Evolutionary conservation across 1,140 invertebrate species (phyloP).

Genomic region (Piezodorus guildinii): DNA sequence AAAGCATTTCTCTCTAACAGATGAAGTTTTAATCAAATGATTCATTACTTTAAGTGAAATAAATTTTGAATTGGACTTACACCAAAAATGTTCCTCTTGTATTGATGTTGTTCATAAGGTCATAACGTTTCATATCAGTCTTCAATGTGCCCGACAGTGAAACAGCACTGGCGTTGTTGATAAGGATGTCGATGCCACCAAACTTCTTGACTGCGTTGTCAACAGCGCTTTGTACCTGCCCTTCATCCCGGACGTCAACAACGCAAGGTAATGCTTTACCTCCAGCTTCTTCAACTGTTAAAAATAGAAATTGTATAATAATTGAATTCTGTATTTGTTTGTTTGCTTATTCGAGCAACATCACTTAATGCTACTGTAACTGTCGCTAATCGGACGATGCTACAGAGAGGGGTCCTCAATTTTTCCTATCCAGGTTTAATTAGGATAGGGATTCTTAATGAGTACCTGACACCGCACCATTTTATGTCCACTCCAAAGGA

Average conservation of each 20-base stretch:
- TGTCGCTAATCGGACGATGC: no score
- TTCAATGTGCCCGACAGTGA: constrained; percentile 71
- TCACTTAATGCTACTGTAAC: neutral
- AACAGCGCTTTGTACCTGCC: constrained; percentile 70
- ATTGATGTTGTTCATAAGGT: constrained; percentile 88
- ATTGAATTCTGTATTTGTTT: neutral
- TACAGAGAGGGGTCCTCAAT: no score
- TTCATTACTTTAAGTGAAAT: no score
- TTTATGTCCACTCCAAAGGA: no score
- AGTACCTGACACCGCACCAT: no score
- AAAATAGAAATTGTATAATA: constrained; percentile 9
- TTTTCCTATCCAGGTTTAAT: no score
- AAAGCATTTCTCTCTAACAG: no score
- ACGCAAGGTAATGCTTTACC: constrained; percentile 85
- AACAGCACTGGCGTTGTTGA: constrained; percentile 97
- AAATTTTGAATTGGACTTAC: constrained; percentile 42
- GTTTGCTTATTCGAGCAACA: no score
- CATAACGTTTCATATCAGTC: constrained; percentile 93
- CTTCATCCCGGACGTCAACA: constrained; percentile 86
- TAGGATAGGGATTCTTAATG: no score
- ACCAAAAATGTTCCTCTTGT: constrained; percentile 83
- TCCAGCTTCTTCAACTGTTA: constrained; percentile 76
- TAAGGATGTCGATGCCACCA: constrained; percentile 88
- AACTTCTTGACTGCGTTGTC: constrained; percentile 80
- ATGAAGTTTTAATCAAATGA: no score